Conservation (phyloP, 2,113 vertebrate genomes). For the Columbina picui region DNA sequence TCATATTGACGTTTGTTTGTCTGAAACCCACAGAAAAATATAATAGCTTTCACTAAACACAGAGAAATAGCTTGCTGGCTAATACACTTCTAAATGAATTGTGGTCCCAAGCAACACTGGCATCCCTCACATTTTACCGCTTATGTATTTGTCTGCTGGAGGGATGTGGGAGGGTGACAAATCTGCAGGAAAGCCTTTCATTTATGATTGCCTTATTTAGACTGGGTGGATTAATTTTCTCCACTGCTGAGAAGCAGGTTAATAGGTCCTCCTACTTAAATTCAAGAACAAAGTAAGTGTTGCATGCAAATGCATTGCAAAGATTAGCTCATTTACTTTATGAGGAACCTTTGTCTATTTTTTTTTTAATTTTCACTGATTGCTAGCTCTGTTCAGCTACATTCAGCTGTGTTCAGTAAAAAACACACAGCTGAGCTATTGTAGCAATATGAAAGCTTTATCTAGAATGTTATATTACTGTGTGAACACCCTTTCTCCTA, state of each 20-base stretch:
- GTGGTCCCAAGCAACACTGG: background rate
- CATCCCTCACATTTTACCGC: background rate
- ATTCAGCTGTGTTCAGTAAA: background rate
- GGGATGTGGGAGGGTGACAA: background rate
- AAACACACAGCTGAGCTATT: background rate
- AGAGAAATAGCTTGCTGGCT: background rate
- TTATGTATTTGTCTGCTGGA: slow-evolving; percentile 9
- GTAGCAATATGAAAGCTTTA: background rate
- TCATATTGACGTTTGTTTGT: background rate
- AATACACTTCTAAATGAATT: background rate
- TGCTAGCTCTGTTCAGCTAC: background rate
- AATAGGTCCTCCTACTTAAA: slow-evolving; percentile 39
- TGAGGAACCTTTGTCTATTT: background rate
- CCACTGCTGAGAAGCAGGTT: slow-evolving; percentile 22
- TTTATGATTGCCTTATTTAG: slow-evolving; percentile 25
- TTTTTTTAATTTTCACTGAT: background rate
- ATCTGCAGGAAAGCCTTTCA: slow-evolving; percentile 35
- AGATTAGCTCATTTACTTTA: background rate
- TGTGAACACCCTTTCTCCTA: background rate
- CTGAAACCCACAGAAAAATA: background rate
- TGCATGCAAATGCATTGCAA: slow-evolving; percentile 4
- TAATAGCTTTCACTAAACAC: background rate
- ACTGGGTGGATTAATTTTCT: slow-evolving; percentile 29
- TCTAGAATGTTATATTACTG: background rate
- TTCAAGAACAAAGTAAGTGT: background rate